A percentile compares a stretch with the other conserved stretches of the same genome.
phyloP scores from a whole-genome alignment of 2,888 invertebrate species.

The Sericinus montela region DNA sequence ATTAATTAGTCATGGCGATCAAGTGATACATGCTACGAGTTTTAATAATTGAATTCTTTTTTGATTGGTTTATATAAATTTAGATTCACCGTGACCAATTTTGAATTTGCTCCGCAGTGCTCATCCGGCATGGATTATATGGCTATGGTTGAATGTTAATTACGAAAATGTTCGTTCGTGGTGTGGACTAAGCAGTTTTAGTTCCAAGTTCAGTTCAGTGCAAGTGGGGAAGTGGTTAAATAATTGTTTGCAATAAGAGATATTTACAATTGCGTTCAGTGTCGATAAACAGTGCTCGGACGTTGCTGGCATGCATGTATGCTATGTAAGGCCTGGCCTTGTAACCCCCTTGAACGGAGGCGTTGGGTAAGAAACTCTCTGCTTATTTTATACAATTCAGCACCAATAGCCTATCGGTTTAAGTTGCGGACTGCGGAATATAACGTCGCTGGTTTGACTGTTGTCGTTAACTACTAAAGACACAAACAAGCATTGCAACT shows the following conservation, averaged over 20 bases:
- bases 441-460: no score
- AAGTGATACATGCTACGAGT: constrained; percentile 30
- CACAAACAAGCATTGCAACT: no score
- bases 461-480: no score
- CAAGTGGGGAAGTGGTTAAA: constrained; percentile 13
- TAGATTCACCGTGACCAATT: constrained; percentile 33
- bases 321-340: constrained; percentile 70
- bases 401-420: no score
- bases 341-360: constrained; percentile 70
- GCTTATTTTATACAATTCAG: neutral
- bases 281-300: constrained; percentile 44
- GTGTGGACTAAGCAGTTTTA: constrained; percentile 53
- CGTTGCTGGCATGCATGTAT: constrained; percentile 73
- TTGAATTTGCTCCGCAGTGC: constrained; percentile 42
- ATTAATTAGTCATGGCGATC: constrained; percentile 28
- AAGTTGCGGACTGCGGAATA: no score
- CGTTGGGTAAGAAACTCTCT: constrained; percentile 52
- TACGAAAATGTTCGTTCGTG: constrained; percentile 66
- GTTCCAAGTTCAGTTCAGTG: constrained; percentile 26
- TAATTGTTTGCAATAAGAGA: constrained; percentile 27
- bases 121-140: constrained; percentile 23
- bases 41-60: constrained; percentile 20
- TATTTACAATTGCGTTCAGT: constrained; percentile 38
- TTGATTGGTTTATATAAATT: constrained; percentile 24
- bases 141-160: constrained; percentile 32